Conservation (phyloP, 2,797 vertebrate species). For the Lacerta viridis region DNA sequence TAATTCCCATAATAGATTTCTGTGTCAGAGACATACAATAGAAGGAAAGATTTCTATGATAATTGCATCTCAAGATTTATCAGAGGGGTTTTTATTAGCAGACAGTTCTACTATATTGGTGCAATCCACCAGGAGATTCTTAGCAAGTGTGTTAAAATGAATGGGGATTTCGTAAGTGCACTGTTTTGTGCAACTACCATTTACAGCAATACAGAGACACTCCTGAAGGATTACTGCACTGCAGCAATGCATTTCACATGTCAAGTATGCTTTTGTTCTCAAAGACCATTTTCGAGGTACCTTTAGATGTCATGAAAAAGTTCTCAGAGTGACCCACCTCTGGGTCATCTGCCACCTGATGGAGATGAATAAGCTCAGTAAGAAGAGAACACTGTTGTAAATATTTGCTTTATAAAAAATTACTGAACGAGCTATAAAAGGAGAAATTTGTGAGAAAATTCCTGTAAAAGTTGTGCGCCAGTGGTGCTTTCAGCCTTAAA, state of each 20-base stretch:
- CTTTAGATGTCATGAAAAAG: neutral
- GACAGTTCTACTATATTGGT: neutral
- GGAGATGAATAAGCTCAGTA: neutral
- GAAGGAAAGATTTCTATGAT: constrained; percentile 7
- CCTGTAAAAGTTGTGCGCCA: neutral
- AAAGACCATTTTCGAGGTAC: neutral
- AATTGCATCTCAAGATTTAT: constrained; percentile 35
- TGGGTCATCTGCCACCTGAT: neutral
- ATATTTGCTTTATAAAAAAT: neutral
- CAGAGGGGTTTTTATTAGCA: neutral
- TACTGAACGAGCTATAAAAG: neutral
- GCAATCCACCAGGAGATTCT: neutral
- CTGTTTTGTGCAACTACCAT: constrained; percentile 5
- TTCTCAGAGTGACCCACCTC: neutral
- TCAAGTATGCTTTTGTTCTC: neutral
- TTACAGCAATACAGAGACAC: neutral
- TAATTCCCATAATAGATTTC: constrained; percentile 20
- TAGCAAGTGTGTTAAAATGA: constrained; percentile 11
- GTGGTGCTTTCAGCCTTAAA: too few species aligned
- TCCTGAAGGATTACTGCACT: neutral
- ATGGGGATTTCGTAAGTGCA: constrained; percentile 3
- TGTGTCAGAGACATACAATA: neutral
- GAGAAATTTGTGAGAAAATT: neutral
- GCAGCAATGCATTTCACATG: neutral
- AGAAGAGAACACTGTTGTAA: neutral